These are phyloP conservation scores for Ascaphus truei DNA, from an alignment of 2,113 vertebrate genomes.

Conservation along the genomic window DNA sequence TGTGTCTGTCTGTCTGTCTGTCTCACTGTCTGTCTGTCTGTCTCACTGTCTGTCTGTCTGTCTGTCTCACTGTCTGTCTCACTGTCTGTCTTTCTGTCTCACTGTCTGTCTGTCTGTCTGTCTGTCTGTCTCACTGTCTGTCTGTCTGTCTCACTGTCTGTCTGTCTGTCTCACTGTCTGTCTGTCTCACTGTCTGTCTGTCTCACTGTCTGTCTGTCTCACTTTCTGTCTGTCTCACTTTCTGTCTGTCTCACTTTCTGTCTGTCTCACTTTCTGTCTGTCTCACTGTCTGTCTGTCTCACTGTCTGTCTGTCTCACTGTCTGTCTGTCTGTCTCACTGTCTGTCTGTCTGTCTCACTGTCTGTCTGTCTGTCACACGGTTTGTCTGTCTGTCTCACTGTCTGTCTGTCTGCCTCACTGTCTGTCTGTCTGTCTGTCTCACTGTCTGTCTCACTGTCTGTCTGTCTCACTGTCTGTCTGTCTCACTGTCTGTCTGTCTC, in stretches of 20 bases:
- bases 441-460: neutral
- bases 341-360: neutral
- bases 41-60: no score
- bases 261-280: neutral
- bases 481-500: neutral
- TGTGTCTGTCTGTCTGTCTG: no score
- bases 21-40: no score
- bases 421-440: neutral
- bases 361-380: neutral
- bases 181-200: neutral
- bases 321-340: neutral
- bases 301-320: neutral
- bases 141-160: no score
- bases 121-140: no score
- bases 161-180: constrained; percentile 28
- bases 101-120: no score
- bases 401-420: neutral
- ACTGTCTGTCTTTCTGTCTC: no score
- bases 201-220: neutral
- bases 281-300: neutral
- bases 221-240: neutral
- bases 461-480: neutral
- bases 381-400: neutral
- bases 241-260: neutral
- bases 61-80: no score